Base-by-base conservation (phyloP, 2,888 invertebrate species). In the Brassicogethes aeneus region DNA sequence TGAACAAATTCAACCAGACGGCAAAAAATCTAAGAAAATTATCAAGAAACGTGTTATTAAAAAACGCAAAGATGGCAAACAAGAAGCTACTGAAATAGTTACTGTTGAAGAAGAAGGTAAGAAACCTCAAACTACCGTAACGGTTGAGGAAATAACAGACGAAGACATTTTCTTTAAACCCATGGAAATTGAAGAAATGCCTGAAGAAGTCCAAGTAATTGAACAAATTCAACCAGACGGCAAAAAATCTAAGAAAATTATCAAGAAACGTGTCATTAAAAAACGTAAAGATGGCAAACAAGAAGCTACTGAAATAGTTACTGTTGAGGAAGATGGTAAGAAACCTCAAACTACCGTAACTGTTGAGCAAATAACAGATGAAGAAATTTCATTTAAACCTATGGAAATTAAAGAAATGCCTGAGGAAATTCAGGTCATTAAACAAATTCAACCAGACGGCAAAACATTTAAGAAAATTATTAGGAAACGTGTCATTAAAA, bases 281-380 rank as follows among this genome's bases (percentile, higher is more conserved):
- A 61, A 56, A 41, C 56, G 52, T 15, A 45, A 44, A 32, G 46
- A 40, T 32, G 48, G 42, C 15, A 50, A 47, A 39, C 36, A 35
- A 46, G 65, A 70, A 46, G 52, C 66, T 3, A 58, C 69, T 3
- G 69, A 71, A 56, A 62, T 68, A 43, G 50, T 64, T 2, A 68
- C 60, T 46, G 55, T 61, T 16, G 50, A 60, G 37, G 60, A 64
- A 42, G 70, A 57, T 41, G 65, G 60, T 31, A 65, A 61, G 51
- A 62, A 70, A 59, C 66, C 71, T 34, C 51, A 72, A 44, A 68
- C 66, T 46, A 66, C 69, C 43, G 42, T 47, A 36, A 42, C 42
- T 35, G 17, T 46, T 12, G 52, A 70, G 43, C 48, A 49, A 43
- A 39, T 48, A 47, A 34, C 41, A 13, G 23, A 51, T 3, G 53